Evolutionary conservation across 1,140 invertebrate species (phyloP).

Genomic region (Drosophila nikananu): DNA sequence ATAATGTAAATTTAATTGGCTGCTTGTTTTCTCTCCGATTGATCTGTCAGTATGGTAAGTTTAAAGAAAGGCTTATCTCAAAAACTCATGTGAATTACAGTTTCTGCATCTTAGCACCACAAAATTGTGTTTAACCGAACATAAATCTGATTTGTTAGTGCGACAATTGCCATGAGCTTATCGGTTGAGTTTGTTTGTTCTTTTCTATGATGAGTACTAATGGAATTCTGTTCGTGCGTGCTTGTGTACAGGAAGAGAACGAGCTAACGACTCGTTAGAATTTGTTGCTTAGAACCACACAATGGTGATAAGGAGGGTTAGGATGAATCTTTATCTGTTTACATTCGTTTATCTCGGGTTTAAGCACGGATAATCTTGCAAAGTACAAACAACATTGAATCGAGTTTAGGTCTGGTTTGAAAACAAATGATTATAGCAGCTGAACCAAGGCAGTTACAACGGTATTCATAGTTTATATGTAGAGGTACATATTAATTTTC

Average conservation of each 20-base stretch:
- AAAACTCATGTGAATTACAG: conserved; percentile 51
- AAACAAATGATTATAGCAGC: conserved; percentile 70
- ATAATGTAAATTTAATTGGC: conserved; percentile 70
- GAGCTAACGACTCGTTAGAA: conserved; percentile 15
- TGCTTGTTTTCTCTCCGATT: conserved; percentile 50
- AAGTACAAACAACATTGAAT: conserved; percentile 57
- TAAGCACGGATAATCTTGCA: conserved; percentile 35
- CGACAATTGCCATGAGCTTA: conserved; percentile 44
- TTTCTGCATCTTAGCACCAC: conserved; percentile 61
- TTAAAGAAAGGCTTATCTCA: conserved; percentile 53
- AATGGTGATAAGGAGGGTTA: conserved; percentile 14
- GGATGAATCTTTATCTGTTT: conserved; percentile 21
- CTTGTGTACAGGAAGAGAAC: conserved; percentile 28
- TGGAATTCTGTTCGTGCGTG: conserved; percentile 67
- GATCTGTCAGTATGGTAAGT: conserved; percentile 59
- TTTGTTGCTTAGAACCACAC: conserved; percentile 8
- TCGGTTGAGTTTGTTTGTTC: conserved; percentile 41
- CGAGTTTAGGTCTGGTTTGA: conserved; percentile 60
- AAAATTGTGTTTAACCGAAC: conserved; percentile 40
- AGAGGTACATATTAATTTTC: conserved; percentile 54
- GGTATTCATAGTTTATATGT: conserved; percentile 70
- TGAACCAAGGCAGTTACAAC: conserved; percentile 78
- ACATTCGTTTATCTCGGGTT: conserved; percentile 47
- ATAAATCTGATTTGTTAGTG: conserved; percentile 43
- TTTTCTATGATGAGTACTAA: conserved; percentile 67